phyloP scores from a whole-genome alignment of 1,140 invertebrate species.

The Saccostrea echinata region DNA sequence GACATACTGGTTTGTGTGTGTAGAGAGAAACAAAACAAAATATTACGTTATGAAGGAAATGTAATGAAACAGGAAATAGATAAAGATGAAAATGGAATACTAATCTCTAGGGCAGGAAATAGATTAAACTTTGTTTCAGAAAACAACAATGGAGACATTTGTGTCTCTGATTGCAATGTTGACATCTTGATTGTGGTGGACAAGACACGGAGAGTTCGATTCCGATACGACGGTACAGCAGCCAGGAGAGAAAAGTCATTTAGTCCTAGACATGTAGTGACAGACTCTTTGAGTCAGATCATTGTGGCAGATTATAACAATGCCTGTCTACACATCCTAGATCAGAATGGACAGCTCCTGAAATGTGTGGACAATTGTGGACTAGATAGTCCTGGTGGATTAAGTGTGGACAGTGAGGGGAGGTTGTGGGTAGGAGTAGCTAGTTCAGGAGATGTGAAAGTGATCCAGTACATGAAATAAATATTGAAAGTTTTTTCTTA shows the following conservation, averaged over 20 bases:
- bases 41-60: background rate
- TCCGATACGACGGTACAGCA: slow-evolving; percentile 29
- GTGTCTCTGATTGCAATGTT: background rate
- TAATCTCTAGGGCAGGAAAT: background rate
- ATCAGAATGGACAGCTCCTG: background rate
- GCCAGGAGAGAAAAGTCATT: background rate
- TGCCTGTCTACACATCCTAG: background rate
- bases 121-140: background rate
- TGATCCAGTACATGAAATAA: background rate
- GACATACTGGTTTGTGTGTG: background rate
- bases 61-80: too few relatives aligned
- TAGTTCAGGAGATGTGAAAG: background rate
- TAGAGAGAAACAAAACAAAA: background rate
- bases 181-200: background rate
- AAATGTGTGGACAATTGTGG: background rate
- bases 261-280: background rate
- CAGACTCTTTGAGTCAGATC: background rate
- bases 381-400: too few relatives aligned
- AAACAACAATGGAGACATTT: background rate
- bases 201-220: background rate
- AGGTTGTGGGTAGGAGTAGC: background rate
- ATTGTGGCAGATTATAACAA: background rate
- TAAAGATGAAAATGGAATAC: background rate
- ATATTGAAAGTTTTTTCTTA: too few relatives aligned
- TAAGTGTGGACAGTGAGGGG: background rate